Conservation (phyloP, 2,797 vertebrate species). For the Molossus alvarezi region DNA sequence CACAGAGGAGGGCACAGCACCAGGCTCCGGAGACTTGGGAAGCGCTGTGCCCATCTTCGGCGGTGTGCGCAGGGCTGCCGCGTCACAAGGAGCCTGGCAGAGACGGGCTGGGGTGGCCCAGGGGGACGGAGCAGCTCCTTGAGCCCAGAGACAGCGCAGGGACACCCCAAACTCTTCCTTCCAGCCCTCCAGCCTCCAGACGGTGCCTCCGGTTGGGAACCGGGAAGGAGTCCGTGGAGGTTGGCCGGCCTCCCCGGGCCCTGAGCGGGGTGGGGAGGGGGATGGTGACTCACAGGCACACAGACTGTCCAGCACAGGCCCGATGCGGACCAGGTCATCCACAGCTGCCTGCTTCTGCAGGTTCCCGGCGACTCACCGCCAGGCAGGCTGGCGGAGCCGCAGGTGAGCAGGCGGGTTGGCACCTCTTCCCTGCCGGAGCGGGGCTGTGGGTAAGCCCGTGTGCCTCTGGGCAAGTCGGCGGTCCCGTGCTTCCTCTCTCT, state of each 20-base stretch:
- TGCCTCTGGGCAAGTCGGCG: background rate
- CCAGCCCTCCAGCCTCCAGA: background rate
- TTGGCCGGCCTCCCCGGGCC: fast-evolving
- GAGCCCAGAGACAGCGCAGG: too few relatives aligned
- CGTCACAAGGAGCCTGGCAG: background rate
- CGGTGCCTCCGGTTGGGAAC: background rate
- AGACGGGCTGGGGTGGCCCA: background rate
- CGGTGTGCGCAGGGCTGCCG: background rate
- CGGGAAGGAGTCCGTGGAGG: background rate
- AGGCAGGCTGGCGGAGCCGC: background rate
- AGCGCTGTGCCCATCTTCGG: too few relatives aligned
- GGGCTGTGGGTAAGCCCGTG: background rate
- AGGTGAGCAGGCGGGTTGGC: background rate
- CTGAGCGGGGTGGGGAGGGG: fast-evolving
- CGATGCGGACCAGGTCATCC: background rate
- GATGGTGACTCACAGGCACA: too few relatives aligned
- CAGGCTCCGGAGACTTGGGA: fast-evolving
- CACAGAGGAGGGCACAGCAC: background rate
- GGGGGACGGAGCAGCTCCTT: fast-evolving
- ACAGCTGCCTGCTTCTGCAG: fast-evolving
- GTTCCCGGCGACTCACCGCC: fast-evolving
- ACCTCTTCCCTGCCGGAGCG: background rate
- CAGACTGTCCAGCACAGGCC: background rate
- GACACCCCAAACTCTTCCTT: background rate
- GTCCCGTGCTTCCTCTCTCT: background rate